Percentiles rank a stretch among this genome's conserved stretches.
These are phyloP conservation scores for Parapristionchus giblindavisi DNA, from an alignment of 2,888 invertebrate species.

Conservation along the genomic window DNA sequence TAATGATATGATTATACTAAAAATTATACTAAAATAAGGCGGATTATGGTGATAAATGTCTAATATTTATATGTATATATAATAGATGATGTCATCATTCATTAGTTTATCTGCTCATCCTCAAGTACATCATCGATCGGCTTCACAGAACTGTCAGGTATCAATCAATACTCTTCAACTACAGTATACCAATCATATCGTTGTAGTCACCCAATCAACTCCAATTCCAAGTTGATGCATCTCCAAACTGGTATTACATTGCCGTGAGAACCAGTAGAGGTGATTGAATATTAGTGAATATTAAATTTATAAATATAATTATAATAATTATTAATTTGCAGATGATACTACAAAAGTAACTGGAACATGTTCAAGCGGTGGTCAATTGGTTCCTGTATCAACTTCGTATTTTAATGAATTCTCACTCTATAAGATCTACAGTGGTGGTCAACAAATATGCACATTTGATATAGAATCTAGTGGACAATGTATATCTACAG, in stretches of 20 bases:
- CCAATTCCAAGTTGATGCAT: conserved; percentile 8
- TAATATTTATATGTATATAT: no score
- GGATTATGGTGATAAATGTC: no score
- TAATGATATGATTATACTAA: no score
- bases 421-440: not conserved
- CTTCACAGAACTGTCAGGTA: not conserved
- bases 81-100: not conserved
- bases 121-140: not conserved
- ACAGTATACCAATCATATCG: no score
- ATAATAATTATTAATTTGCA: not conserved
- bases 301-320: no score
- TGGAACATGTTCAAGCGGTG: conserved; percentile 10
- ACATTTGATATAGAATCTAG: not conserved
- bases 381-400: not conserved
- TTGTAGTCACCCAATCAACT: not conserved
- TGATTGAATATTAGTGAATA: not conserved
- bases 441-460: conserved; percentile 15
- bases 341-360: not conserved
- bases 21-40: no score
- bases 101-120: not conserved
- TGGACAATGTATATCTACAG: not conserved
- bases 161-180: no score
- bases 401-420: not conserved
- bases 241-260: conserved; percentile 9
- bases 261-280: not conserved